A percentile compares a stretch with the other conserved stretches of the same genome.
phyloP scores from a whole-genome alignment of 2,888 invertebrate genomes.

The Archaeoteleia sp. region DNA sequence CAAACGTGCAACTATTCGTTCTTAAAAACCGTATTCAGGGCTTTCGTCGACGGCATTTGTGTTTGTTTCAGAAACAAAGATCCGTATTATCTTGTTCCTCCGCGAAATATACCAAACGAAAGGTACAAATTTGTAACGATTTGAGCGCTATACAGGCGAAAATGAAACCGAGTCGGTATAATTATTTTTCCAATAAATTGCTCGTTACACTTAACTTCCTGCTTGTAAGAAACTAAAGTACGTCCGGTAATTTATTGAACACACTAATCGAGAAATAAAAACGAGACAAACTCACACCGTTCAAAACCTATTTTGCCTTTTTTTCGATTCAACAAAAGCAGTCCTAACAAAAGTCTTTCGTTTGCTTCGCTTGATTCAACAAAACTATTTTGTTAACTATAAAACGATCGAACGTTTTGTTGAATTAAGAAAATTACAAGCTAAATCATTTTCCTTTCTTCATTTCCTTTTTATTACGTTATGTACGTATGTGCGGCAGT shows the following conservation, averaged over 20 bases:
- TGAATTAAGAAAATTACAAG: constrained; percentile 16
- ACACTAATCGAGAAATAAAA: not conserved
- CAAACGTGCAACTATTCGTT: constrained; percentile 55
- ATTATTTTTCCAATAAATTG: constrained; percentile 1
- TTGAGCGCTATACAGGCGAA: constrained; percentile 32
- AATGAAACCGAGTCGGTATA: constrained; percentile 8
- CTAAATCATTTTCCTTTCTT: constrained; percentile 1
- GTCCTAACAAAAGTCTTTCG: constrained; percentile 1
- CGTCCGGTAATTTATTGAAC: too few relatives aligned
- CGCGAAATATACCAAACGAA: constrained; percentile 12
- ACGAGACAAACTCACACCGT: too few relatives aligned
- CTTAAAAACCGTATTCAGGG: constrained; percentile 24
- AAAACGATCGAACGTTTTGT: constrained; percentile 17
- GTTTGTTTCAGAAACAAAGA: constrained; percentile 10
- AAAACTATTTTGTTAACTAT: constrained; percentile 15
- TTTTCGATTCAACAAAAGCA: constrained; percentile 5
- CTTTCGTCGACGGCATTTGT: constrained; percentile 17
- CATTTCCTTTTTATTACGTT: constrained; percentile 1
- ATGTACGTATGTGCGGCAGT: constrained; percentile 20
- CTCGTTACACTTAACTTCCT: not conserved
- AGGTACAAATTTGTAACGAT: constrained; percentile 23
- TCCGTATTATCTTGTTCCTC: constrained; percentile 14
- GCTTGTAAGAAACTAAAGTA: not conserved
- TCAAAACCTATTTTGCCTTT: too few relatives aligned
- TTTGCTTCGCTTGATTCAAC: constrained; percentile 16